A percentile compares a stretch with the other conserved stretches of the same genome.
These are phyloP conservation scores for Drosophila maculinotata DNA, from an alignment of 2,888 invertebrate genomes.

Conservation along the genomic window DNA sequence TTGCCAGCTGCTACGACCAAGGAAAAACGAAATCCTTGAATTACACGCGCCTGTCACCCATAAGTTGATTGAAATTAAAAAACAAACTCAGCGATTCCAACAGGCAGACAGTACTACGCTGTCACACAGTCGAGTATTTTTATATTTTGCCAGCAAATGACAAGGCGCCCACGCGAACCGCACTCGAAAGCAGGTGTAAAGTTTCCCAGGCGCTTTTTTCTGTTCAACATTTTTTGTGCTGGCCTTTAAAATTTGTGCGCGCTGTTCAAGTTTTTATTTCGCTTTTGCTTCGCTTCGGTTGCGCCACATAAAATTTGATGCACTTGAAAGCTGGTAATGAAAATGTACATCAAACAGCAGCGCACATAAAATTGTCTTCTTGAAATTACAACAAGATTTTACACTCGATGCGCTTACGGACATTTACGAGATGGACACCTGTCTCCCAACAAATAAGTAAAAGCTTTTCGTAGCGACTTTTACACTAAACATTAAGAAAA, in stretches of 20 bases:
- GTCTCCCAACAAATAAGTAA: slow-evolving; percentile 18
- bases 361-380: slow-evolving; percentile 39
- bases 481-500: background rate
- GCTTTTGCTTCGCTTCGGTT: slow-evolving; percentile 26
- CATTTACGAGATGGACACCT: slow-evolving; percentile 44
- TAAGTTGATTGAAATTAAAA: slow-evolving; percentile 64
- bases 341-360: slow-evolving; percentile 54
- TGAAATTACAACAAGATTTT: slow-evolving; percentile 59
- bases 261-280: slow-evolving; percentile 32
- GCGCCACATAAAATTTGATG: slow-evolving; percentile 47
- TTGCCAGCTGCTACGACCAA: slow-evolving; percentile 21
- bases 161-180: slow-evolving; percentile 4
- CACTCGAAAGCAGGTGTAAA: slow-evolving; percentile 36
- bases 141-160: slow-evolving; percentile 9
- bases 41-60: slow-evolving; percentile 34
- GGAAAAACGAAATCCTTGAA: slow-evolving; percentile 23
- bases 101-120: slow-evolving; percentile 12
- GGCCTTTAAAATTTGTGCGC: slow-evolving; percentile 41
- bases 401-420: slow-evolving; percentile 36
- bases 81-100: slow-evolving; percentile 46
- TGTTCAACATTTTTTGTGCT: slow-evolving; percentile 2
- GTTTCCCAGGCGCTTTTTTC: slow-evolving; percentile 40
- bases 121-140: slow-evolving; percentile 11
- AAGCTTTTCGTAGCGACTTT: background rate
- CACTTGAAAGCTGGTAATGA: slow-evolving; percentile 44